phyloP scores from a whole-genome alignment of 2,888 invertebrate genomes.

The Synanthedon andrenaeformis region DNA sequence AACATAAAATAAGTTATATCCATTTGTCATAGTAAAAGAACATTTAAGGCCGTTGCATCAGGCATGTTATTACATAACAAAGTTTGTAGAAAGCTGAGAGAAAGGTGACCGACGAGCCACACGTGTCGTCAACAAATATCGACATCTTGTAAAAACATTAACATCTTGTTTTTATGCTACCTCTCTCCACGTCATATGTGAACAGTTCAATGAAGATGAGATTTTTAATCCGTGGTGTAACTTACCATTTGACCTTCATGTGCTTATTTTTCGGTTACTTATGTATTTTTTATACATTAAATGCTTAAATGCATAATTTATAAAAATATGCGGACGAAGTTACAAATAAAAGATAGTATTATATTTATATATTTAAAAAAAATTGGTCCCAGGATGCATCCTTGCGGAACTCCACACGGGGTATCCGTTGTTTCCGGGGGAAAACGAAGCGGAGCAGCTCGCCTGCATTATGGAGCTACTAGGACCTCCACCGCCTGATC shows the following conservation, averaged over 20 bases:
- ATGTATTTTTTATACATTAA: too few species aligned
- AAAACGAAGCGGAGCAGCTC: constrained; percentile 96
- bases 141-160: constrained; percentile 5
- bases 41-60: not conserved
- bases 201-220: not conserved
- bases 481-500: constrained; percentile 88
- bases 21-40: not conserved
- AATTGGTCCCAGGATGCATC: constrained; percentile 80
- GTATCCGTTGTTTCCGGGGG: constrained; percentile 95
- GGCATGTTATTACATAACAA: not conserved
- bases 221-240: not conserved
- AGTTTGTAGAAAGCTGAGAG: constrained; percentile 41
- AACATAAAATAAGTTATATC: too few species aligned
- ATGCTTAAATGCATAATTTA: too few species aligned
- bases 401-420: constrained; percentile 96
- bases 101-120: constrained; percentile 29
- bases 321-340: too few species aligned
- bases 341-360: too few species aligned
- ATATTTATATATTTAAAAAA: too few species aligned
- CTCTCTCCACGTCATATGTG: not conserved
- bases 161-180: constrained; percentile 20
- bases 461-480: constrained; percentile 97
- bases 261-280: too few species aligned
- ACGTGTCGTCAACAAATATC: not conserved
- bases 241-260: too few species aligned